These are phyloP conservation scores for Nemurella pictetii DNA, from an alignment of 2,888 invertebrate genomes.

Conservation along the genomic window DNA sequence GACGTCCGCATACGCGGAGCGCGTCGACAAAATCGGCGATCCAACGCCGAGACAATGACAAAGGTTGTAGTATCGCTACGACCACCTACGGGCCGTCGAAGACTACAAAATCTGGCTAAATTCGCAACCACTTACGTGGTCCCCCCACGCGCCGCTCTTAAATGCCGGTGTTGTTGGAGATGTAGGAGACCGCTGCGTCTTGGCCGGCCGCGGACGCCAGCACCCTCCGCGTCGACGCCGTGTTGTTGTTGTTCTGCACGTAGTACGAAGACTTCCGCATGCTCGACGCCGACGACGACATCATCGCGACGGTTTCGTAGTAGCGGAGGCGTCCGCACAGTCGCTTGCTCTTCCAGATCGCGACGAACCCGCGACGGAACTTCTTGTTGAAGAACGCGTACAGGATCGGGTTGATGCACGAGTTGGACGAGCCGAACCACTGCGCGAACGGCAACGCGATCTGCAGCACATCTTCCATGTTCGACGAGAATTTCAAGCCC, in stretches of 20 bases:
- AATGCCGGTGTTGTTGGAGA: constrained; percentile 58
- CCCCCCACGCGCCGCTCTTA: constrained; percentile 23
- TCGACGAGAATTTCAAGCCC: constrained; percentile 71
- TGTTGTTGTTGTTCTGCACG: constrained; percentile 68
- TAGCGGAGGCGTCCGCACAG: constrained; percentile 84
- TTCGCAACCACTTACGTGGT: constrained; percentile 25
- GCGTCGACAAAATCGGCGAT: neutral
- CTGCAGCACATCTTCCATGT: constrained; percentile 79
- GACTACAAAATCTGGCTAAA: neutral
- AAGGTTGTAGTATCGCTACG: neutral
- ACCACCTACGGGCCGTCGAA: neutral
- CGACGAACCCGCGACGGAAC: constrained; percentile 86
- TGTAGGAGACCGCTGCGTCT: constrained; percentile 63
- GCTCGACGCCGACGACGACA: constrained; percentile 78
- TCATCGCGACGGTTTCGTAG: constrained; percentile 83
- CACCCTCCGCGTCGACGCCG: constrained; percentile 55
- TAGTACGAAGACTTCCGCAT: constrained; percentile 85
- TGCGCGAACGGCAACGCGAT: constrained; percentile 86
- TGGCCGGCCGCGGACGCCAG: constrained; percentile 46
- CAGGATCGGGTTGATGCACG: constrained; percentile 92
- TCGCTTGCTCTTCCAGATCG: constrained; percentile 81
- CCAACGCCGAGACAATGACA: neutral
- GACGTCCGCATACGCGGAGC: neutral
- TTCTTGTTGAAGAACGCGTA: constrained; percentile 96
- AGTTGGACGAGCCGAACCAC: constrained; percentile 91